These are phyloP conservation scores for Tangara arthus DNA, from an alignment of 2,797 vertebrate genomes.

Conservation along the genomic window DNA sequence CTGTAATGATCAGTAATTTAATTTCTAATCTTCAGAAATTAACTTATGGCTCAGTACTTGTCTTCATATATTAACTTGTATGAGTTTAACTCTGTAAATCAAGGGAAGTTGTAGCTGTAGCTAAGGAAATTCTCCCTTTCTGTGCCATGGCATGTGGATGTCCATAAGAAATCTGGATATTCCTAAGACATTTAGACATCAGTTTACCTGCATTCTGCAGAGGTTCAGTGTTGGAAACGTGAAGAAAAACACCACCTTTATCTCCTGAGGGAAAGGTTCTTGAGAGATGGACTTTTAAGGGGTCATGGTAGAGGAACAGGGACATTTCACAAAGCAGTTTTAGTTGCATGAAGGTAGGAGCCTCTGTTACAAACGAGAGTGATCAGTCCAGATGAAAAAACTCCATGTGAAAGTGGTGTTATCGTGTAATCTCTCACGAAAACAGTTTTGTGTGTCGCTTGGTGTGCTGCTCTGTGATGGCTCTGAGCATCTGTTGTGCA, in stretches of 20 bases:
- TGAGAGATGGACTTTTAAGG: accelerated
- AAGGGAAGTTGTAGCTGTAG: background rate
- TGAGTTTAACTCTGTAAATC: background rate
- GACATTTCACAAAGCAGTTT: background rate
- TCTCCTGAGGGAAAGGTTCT: background rate
- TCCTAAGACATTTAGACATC: background rate
- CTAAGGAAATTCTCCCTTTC: background rate
- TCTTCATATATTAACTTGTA: background rate
- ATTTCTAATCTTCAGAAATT: conserved; percentile 15
- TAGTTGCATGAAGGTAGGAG: background rate
- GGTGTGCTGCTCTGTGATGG: background rate
- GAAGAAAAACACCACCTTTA: background rate
- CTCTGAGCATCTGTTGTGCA: conserved; percentile 11
- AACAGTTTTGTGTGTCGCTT: accelerated
- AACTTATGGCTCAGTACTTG: background rate
- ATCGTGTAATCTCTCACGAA: background rate
- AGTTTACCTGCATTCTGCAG: background rate
- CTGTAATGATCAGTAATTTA: background rate
- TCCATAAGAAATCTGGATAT: background rate
- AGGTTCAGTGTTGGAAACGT: background rate
- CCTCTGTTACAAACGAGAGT: background rate
- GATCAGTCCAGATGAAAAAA: background rate
- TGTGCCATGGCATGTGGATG: accelerated
- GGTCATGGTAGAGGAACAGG: background rate
- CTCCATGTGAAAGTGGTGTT: background rate